Evolutionary conservation across 2,113 vertebrate genomes (phyloP).

Genomic region (Oostethus manadensis): DNA sequence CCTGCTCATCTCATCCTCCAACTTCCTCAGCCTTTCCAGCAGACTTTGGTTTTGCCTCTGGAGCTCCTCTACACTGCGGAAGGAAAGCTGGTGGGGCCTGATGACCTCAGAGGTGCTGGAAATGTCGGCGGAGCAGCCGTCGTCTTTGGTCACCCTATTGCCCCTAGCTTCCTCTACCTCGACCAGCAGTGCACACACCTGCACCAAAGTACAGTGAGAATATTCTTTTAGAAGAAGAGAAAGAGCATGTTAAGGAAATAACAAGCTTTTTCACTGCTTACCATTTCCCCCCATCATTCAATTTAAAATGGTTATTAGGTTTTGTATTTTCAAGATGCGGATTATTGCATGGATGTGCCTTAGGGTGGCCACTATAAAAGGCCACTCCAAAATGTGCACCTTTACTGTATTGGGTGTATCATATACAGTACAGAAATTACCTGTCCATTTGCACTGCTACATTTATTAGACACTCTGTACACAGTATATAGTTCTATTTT

Average conservation of each 20-base stretch:
- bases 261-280: not conserved
- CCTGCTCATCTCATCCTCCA: constrained; percentile 82
- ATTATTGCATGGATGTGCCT: too few species aligned
- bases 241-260: not conserved
- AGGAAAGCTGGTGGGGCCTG: constrained; percentile 78
- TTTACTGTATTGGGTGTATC: too few species aligned
- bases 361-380: too few species aligned
- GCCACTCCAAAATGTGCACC: too few species aligned
- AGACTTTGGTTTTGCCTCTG: constrained; percentile 92
- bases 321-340: too few species aligned
- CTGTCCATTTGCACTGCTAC: too few species aligned
- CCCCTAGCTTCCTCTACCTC: constrained; percentile 90
- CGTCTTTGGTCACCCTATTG: constrained; percentile 81
- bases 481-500: too few species aligned
- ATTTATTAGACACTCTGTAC: too few species aligned
- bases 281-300: not conserved
- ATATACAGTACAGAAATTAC: too few species aligned
- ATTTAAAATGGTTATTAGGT: too few species aligned
- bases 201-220: constrained; percentile 1
- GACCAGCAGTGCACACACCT: constrained; percentile 86
- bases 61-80: constrained; percentile 88
- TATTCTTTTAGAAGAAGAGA: not conserved
- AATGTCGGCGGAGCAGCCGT: constrained; percentile 80
- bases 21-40: constrained; percentile 78
- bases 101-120: constrained; percentile 87